Evolutionary conservation across 2,888 invertebrate species (phyloP), one percentile per base, ranked within the genome.

Genomic region (Anaspis maculata): DNA sequence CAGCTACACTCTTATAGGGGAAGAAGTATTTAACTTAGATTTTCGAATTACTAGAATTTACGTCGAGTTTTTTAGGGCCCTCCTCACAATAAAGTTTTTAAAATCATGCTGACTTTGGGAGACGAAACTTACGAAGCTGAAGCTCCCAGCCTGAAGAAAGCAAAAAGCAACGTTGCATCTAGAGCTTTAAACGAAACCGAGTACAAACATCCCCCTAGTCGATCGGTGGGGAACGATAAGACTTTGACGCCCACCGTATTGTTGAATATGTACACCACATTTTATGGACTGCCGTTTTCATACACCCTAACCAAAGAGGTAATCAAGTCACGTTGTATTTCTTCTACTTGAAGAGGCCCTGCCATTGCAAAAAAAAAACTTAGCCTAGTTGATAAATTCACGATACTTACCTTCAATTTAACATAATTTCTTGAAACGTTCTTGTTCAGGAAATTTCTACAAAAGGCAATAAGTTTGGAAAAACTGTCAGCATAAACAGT

Each of bases 261-360:
- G 21, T 42, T 62, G 15, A 62, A 62, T 40, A 61, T 41, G 27
- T 62, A 16, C 54, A 54, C 5, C 33, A 45, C 11, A 59, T 60
- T 46, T 42, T 60, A 13, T 61, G 58, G 2, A 38, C 60, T 24
- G 39, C 41, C 23, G 53, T 61, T 27, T n/a, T n/a, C n/a, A n/a
- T n/a, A n/a, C n/a, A n/a, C n/a, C n/a, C n/a, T n/a, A n/a, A n/a
- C n/a, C n/a, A n/a, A 37, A 23, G 27, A 28, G n/a, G 13, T 14
- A 15, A 16, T 23, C n/a, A n/a, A n/a, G n/a, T n/a, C n/a, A n/a
- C n/a, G n/a, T n/a, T n/a, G n/a, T n/a, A n/a, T n/a, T n/a, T n/a
- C n/a, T n/a, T n/a, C n/a, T n/a, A n/a, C n/a, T n/a, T n/a, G n/a
- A n/a, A n/a, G n/a, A n/a, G n/a, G n/a, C n/a, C n/a, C n/a, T n/a